A percentile compares a stretch with the other conserved stretches of the same genome.
These are phyloP conservation scores for Harpalus rubripes DNA, from an alignment of 2,888 invertebrate species.

Conservation along the genomic window DNA sequence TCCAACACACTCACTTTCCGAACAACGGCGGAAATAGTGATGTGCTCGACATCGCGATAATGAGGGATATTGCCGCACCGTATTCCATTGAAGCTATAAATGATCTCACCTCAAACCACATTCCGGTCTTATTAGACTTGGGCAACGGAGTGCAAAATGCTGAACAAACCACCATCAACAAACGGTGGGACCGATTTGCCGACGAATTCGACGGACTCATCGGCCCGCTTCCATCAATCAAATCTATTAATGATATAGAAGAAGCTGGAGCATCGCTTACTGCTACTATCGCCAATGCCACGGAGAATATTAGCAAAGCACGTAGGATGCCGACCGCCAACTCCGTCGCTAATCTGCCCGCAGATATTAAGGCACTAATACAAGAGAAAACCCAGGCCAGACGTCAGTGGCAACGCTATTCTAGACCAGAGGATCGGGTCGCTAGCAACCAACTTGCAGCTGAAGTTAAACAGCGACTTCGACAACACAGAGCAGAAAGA, in stretches of 20 bases:
- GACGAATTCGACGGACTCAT: not conserved
- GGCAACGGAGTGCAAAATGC: not conserved
- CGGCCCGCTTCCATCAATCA: not conserved
- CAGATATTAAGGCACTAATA: not conserved
- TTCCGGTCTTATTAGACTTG: conserved; percentile 4
- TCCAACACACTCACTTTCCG: conserved; percentile 6
- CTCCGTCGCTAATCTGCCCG: conserved; percentile 20
- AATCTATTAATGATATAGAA: not conserved
- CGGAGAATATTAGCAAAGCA: not conserved
- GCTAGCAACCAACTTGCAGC: not conserved
- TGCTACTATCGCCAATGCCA: not conserved
- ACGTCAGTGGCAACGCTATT: conserved; percentile 18
- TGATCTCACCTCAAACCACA: not conserved
- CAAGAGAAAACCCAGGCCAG: not conserved
- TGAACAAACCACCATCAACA: not conserved
- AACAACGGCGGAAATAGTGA: not conserved
- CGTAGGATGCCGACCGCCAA: not conserved
- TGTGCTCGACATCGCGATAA: not conserved
- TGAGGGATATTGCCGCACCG: not conserved
- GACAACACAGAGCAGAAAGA: not conserved
- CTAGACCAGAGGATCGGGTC: not conserved
- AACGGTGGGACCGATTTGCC: not conserved
- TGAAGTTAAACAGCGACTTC: not conserved
- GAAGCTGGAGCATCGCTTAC: not conserved
- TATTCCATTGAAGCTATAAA: not conserved